phyloP scores from a whole-genome alignment of 2,888 invertebrate genomes.

The Ochlodes sylvanus region DNA sequence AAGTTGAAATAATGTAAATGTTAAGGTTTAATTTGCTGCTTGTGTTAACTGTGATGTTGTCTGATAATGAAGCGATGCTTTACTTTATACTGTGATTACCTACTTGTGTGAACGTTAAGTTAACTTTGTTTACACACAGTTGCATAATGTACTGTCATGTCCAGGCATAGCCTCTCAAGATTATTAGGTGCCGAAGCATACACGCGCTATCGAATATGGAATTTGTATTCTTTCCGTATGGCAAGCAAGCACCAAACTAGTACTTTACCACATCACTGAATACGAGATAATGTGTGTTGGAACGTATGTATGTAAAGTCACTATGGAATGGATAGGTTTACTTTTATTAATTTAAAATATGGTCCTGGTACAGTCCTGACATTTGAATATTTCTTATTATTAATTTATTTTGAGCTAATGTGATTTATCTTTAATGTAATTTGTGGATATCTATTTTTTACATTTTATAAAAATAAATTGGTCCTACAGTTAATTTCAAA shows the following conservation, averaged over 20 bases:
- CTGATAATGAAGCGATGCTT: conserved; percentile 80
- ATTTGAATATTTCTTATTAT: conserved; percentile 18
- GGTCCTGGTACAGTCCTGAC: conserved; percentile 43
- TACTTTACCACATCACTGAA: neutral
- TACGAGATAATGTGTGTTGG: neutral
- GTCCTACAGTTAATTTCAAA: conserved; percentile 12
- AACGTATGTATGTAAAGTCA: conserved; percentile 17
- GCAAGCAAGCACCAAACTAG: neutral
- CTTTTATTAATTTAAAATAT: conserved; percentile 52
- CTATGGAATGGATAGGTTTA: conserved; percentile 51
- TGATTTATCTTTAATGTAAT: conserved; percentile 19
- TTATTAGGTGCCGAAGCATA: conserved; percentile 10
- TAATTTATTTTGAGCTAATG: conserved; percentile 31
- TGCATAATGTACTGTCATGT: conserved; percentile 46
- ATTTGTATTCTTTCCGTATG: neutral
- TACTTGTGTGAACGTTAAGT: conserved; percentile 70
- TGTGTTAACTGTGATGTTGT: conserved; percentile 79
- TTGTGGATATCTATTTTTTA: conserved; percentile 29
- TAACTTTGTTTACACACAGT: conserved; percentile 37
- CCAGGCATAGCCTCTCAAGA: conserved; percentile 60
- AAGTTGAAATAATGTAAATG: conserved; percentile 47
- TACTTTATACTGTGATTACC: conserved; percentile 83
- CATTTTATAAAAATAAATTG: conserved; percentile 21
- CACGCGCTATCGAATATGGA: neutral
- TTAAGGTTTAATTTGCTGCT: conserved; percentile 59